Conservation (phyloP, 2,888 invertebrate genomes). For the Mallateleia sp. region DNA sequence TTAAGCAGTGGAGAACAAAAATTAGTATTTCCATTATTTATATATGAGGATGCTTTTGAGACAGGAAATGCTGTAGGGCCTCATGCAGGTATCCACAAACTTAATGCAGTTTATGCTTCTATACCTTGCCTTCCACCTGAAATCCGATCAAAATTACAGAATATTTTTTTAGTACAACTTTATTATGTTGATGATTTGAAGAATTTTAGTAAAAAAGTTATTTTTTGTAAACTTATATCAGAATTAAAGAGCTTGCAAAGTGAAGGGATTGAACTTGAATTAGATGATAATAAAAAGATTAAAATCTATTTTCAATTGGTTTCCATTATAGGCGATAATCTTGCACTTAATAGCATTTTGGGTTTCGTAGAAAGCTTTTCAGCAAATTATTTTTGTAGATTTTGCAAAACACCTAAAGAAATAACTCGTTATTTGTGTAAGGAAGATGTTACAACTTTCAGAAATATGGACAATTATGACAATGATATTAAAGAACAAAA, state of each 20-base stretch:
- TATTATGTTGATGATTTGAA: slow-evolving; percentile 36
- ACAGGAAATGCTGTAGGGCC: too few species aligned
- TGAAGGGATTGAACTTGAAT: slow-evolving; percentile 33
- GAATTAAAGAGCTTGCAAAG: slow-evolving; percentile 32
- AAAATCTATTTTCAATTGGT: slow-evolving; percentile 33
- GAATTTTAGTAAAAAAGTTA: slow-evolving; percentile 9
- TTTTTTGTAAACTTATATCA: slow-evolving; percentile 38
- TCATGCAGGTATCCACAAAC: neutral
- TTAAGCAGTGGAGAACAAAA: too few species aligned
- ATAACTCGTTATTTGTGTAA: neutral
- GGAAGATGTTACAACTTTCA: slow-evolving; percentile 8
- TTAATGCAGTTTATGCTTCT: slow-evolving; percentile 54
- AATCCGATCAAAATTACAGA: slow-evolving; percentile 66
- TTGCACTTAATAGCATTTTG: slow-evolving; percentile 29
- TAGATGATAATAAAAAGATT: neutral
- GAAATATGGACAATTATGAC: slow-evolving; percentile 24
- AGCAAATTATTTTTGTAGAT: slow-evolving; percentile 44
- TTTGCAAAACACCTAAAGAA: slow-evolving; percentile 15
- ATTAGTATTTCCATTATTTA: too few species aligned
- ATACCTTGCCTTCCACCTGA: slow-evolving; percentile 68
- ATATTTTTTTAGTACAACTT: slow-evolving; percentile 64
- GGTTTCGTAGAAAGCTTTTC: slow-evolving; percentile 47
- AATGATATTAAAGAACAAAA: slow-evolving; percentile 27
- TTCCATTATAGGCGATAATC: slow-evolving; percentile 37
- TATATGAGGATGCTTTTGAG: too few species aligned